Conservation (phyloP, 2,797 vertebrate genomes). For the Meda fulgida region DNA sequence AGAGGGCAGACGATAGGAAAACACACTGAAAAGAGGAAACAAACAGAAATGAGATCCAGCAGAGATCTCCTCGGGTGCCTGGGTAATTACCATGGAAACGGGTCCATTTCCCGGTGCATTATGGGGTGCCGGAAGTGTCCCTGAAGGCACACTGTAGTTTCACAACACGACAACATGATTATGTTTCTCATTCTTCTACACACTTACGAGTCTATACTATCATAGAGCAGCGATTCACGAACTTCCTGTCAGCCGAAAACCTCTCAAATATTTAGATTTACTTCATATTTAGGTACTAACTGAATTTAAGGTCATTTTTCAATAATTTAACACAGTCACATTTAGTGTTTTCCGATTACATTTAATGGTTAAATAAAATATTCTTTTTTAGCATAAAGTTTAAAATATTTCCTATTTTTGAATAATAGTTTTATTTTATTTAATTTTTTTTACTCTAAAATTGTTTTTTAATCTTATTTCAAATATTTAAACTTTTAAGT, state of each 20-base stretch:
- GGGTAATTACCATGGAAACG: slow-evolving; percentile 6
- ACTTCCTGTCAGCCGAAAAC: no score
- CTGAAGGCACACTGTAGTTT: background rate
- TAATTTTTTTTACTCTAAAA: background rate
- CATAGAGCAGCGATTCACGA: background rate
- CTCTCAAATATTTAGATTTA: background rate
- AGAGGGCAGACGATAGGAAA: background rate
- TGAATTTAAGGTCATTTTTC: background rate
- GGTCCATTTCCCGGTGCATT: background rate
- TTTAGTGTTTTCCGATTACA: background rate
- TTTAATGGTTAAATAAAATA: background rate
- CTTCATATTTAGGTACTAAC: background rate
- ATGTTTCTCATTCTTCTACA: background rate
- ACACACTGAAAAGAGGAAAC: background rate
- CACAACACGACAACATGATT: background rate
- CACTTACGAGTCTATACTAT: background rate
- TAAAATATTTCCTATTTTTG: background rate
- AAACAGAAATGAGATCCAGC: background rate
- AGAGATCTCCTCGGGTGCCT: background rate
- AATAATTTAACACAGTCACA: background rate
- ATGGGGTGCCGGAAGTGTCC: background rate
- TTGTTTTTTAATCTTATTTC: background rate
- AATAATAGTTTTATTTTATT: background rate
- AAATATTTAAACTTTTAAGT: background rate
- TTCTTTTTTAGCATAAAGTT: background rate